Conservation (phyloP, 30 jellyfish, hydroid and myxozoan genomes). For the Clytia hemisphaerica region DNA sequence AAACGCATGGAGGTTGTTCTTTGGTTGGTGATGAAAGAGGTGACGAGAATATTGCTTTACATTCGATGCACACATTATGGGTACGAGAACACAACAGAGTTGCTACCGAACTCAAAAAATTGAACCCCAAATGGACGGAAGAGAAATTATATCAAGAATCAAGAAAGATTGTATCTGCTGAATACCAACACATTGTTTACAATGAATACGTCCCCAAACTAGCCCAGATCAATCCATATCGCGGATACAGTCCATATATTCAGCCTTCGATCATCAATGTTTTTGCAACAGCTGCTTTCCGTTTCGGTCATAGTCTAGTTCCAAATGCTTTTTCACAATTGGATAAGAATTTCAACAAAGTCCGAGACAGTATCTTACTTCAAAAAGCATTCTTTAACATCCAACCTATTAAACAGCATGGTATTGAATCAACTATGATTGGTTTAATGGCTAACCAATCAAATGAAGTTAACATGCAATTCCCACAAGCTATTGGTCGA, state of each 20-base stretch:
- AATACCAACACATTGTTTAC: constrained; percentile 50
- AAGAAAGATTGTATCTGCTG: constrained; percentile 57
- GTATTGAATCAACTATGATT: constrained; percentile 25
- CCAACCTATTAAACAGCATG: not conserved
- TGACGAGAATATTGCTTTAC: constrained; percentile 49
- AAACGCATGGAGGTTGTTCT: constrained; percentile 48
- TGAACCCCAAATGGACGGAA: constrained; percentile 59
- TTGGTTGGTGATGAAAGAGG: constrained; percentile 72
- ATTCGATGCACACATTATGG: constrained; percentile 55
- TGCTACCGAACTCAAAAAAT: constrained; percentile 35
- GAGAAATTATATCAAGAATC: constrained; percentile 56
- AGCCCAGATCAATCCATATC: constrained; percentile 34
- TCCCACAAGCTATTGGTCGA: constrained; percentile 14
- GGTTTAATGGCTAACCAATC: constrained; percentile 34
- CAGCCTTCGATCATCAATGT: constrained; percentile 50
- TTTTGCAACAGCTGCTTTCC: constrained; percentile 63
- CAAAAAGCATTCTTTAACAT: constrained; percentile 7
- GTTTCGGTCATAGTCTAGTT: constrained; percentile 64
- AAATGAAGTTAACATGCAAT: constrained; percentile 1
- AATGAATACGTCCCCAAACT: constrained; percentile 57
- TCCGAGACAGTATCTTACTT: not conserved
- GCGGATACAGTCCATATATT: constrained; percentile 40
- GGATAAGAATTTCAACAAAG: constrained; percentile 2
- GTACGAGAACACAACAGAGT: constrained; percentile 69
- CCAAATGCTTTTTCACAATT: constrained; percentile 57